Evolutionary conservation across 1,140 invertebrate species (phyloP).

Genomic region (Nasonia longicornis): DNA sequence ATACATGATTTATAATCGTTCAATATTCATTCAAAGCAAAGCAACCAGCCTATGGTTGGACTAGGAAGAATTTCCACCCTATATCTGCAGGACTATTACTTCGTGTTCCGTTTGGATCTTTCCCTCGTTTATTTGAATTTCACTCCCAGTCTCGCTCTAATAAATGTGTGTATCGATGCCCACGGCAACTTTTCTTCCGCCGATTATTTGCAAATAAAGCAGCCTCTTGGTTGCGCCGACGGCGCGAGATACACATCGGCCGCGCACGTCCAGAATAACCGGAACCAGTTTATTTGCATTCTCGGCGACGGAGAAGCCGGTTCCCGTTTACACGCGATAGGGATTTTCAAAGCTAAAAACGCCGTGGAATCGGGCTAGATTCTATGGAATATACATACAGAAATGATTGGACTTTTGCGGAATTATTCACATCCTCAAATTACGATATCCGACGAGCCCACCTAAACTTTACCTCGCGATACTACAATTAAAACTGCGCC

Average conservation of each 20-base stretch:
- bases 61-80: too few species aligned
- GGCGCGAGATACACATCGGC: background rate
- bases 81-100: too few species aligned
- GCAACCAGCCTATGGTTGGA: too few species aligned
- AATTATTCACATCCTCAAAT: too few species aligned
- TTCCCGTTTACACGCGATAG: too few species aligned
- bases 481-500: background rate
- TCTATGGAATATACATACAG: too few species aligned
- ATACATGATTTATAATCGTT: too few species aligned
- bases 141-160: background rate
- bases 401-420: too few species aligned
- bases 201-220: conserved; percentile 16
- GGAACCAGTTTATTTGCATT: background rate
- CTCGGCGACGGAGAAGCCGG: too few species aligned
- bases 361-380: too few species aligned
- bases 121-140: conserved; percentile 9
- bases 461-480: background rate
- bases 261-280: background rate
- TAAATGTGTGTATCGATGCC: background rate
- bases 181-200: background rate
- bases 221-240: background rate
- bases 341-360: too few species aligned
- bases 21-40: too few species aligned
- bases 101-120: background rate
- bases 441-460: background rate